Evolutionary conservation across 2,888 invertebrate species (phyloP), one percentile per base, ranked within the genome.

Genomic region (Metalampra italica): DNA sequence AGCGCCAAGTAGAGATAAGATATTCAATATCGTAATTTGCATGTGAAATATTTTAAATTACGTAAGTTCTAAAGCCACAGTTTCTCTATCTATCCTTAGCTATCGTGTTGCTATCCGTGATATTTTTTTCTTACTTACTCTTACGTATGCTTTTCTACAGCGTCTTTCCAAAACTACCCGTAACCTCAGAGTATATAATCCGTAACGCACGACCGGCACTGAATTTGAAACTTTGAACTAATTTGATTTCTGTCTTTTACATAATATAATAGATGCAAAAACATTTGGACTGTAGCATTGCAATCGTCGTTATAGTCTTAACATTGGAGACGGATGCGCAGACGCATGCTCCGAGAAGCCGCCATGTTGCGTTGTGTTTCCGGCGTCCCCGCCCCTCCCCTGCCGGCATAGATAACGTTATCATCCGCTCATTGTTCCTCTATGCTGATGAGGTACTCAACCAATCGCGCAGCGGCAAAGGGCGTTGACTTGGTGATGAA

Each of bases 341-440:
- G 66, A 66, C 66, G 66, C 67, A 68, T 59, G 69, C 80, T 76
- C 75, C 61, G 66, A 78, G 78, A 76, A 76, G 73, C 71, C 72
- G 75, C 68, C 71, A 71, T 77, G 66, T 75, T 70, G 72, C 61
- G 68, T 66, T 64, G 74, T 58, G 69, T 74, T 69, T 74, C 79
- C 85, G 86, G 86, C 84, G 79, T 75, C 76, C 71, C 67, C 66
- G 68, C 66, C 66, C 52, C 56, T 5, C 45, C 36, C 60, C 65
- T 62, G 46, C 64, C 64, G 62, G 57, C 59, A 63, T 68, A 84
- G 88, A 89, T 88, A 88, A 85, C 79, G 75, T 86, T 88, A 88
- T 89, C 88, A 81, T 86, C 82, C 83, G 83, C 76, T 84, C 82
- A 84, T 88, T 88, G 88, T 88, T 81, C 78, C 82, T 78, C 75